Base-by-base conservation (phyloP, 2,113 vertebrate species). In the Leptocoma aspasia region DNA sequence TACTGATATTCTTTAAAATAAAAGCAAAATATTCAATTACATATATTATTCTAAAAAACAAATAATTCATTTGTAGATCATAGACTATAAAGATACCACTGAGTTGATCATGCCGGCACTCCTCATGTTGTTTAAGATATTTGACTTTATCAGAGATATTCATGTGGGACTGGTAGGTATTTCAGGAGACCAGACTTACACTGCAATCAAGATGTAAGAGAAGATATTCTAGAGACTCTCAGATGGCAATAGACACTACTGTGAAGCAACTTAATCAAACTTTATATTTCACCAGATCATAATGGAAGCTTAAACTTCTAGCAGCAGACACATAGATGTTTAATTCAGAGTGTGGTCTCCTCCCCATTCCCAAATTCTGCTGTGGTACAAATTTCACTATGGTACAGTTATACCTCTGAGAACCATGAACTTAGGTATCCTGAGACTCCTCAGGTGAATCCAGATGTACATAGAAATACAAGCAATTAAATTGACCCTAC, bases 141-240 rank as follows among this genome's bases (percentile, higher is more conserved):
- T 44, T 64, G 9, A 57, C 9, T 77, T 83, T 57, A 53, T 66
- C 42, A 79, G n/a, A 82, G 7, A 35, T 79, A 30, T 17, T 18
- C 16, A 9, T 0, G 0, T 22, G 24, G 2, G 20, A 64, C 13
- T 33, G 6, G 10, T 8, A 68, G 27, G 31, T 86, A 65, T 52
- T 60, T 86, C 45, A 77, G 24, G 35, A 85, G 5, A 50, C 4
- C 4, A 44, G 30, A 61, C 3, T 59, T 59, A 22, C 26, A 22
- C 10, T 31, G 24, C 14, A 64, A 65, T 21, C 31, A 41, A 6
- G 9, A 50, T 44, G 26, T 33, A 27, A 86, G 53, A 60, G 10
- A 68, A 27, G 4, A 17, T 63, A 45, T 65, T 77, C 28, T 60
- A 60, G 24, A 80, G 7, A 10, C 5, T 52, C 11, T 81, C 13